Evolutionary conservation across 2,113 vertebrate genomes (phyloP).

Genomic region (Puntigrus tetrazona): DNA sequence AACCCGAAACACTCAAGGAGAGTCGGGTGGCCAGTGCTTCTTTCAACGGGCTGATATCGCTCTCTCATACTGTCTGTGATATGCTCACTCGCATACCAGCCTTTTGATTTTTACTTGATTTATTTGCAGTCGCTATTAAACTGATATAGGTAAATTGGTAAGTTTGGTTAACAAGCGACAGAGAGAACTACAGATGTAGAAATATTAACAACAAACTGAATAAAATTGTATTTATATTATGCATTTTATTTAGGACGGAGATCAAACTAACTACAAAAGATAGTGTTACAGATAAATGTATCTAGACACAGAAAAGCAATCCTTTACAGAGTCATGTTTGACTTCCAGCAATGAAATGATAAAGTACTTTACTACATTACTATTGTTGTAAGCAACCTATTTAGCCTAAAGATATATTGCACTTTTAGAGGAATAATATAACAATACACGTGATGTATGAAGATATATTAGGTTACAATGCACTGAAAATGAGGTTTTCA

Average conservation of each 20-base stretch:
- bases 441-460: not conserved
- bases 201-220: not conserved
- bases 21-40: constrained; percentile 69
- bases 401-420: constrained; percentile 12
- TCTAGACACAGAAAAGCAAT: not conserved
- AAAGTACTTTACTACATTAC: not conserved
- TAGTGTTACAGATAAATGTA: not conserved
- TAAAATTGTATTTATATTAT: not conserved
- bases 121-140: not conserved
- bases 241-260: not conserved
- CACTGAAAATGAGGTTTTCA: not conserved
- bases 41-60: constrained; percentile 55
- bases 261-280: not conserved
- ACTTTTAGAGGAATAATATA: not conserved
- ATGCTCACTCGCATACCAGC: not conserved
- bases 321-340: constrained; percentile 11
- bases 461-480: not conserved
- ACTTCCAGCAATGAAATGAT: not conserved
- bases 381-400: not conserved
- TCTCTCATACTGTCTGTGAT: constrained; percentile 50
- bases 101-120: not conserved
- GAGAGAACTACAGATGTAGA: not conserved
- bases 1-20: constrained; percentile 78
- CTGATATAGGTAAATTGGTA: not conserved
- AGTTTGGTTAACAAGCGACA: not conserved